Base-by-base conservation (phyloP, 2,113 vertebrate genomes). In the Laterallus jamaicensis region DNA sequence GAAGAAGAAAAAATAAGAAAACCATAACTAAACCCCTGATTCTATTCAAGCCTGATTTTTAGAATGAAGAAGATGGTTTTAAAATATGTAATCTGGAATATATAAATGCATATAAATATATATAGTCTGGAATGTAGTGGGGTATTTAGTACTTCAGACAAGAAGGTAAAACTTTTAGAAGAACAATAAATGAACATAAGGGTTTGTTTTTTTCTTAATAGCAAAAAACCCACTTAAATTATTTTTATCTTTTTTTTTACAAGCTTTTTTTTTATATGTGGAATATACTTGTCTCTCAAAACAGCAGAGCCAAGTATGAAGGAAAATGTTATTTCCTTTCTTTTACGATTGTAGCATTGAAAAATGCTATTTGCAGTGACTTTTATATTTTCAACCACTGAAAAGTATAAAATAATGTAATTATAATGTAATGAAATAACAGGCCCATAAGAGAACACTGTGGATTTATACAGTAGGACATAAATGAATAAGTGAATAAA, bases 1-100 rank as follows among this genome's bases (percentile, higher is more conserved):
- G 2, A 24, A 24, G 4, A 9, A 10, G 5, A 35, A 40, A 7
- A 25, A 9, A 5, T 1, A 28, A 37, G 32, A 22, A 15, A 35
- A 4, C 4, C 1, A 11, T 8, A 52, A 54, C 42, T 44, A 47
- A 47, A 47, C 16, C 44, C 44, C 17, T 9, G 17, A 47, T 47
- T 18, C 10, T 40, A 42, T 56, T 62, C 21, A 75, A 81, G 31
- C 3, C 15, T 50, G 20, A 42, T 55, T 64, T 86, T 80, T 15
- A 60, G 49, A 68, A 64, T 29, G 7, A 88, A 70, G 14, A 70
- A 68, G 39, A 40, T 17, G 0, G 0, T 6, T 52, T 63, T 63
- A 70, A 47, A 18, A 47, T 47, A 47, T 18, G 44, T 47, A 47
- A 18, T 47, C 44, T 47, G 44, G 44, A 47, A 47, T 47, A 47